phyloP scores from a whole-genome alignment of 2,797 vertebrate species.

The Antennarius maculatus region DNA sequence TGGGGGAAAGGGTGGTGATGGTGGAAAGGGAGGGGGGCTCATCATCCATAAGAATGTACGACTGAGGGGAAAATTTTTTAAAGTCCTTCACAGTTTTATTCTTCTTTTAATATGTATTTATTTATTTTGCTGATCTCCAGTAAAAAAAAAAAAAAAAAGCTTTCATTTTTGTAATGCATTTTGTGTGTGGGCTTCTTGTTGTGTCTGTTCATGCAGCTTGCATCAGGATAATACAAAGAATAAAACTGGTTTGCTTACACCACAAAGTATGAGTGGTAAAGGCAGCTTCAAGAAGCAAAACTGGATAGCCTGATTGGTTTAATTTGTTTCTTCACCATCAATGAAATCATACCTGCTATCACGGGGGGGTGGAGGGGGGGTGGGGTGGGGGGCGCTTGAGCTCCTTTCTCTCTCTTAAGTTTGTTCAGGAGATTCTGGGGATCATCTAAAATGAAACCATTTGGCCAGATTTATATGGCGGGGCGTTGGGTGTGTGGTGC shows the following conservation, averaged over 20 bases:
- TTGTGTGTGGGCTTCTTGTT: conserved; percentile 78
- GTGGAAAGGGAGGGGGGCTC: conserved; percentile 82
- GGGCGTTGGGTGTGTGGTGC: conserved; percentile 66
- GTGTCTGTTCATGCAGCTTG: conserved; percentile 71
- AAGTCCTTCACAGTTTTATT: conserved; percentile 89
- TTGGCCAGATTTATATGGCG: conserved; percentile 81
- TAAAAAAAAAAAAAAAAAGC: conserved; percentile 66
- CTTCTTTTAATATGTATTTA: conserved; percentile 78
- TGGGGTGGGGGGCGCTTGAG: conserved; percentile 39
- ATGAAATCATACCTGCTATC: conserved; percentile 33
- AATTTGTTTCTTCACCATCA: not conserved
- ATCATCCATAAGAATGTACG: conserved; percentile 97
- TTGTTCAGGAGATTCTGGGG: conserved; percentile 74
- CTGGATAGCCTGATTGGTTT: conserved; percentile 9
- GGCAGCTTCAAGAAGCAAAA: conserved; percentile 7
- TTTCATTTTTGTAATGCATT: conserved; percentile 70
- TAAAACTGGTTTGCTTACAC: conserved; percentile 46
- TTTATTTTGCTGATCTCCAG: conserved; percentile 83
- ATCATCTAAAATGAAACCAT: conserved; percentile 83
- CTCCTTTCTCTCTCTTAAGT: conserved; percentile 59
- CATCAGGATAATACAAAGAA: conserved; percentile 79
- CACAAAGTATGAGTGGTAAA: conserved; percentile 39
- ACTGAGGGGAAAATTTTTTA: conserved; percentile 91
- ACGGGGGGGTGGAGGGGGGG: too few species aligned
- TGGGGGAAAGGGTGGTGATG: conserved; percentile 82